Percentiles rank a stretch among this genome's conserved stretches.
Evolutionary conservation across 2,888 invertebrate genomes (phyloP).

Genomic region (Pogonocherus hispidulus): DNA sequence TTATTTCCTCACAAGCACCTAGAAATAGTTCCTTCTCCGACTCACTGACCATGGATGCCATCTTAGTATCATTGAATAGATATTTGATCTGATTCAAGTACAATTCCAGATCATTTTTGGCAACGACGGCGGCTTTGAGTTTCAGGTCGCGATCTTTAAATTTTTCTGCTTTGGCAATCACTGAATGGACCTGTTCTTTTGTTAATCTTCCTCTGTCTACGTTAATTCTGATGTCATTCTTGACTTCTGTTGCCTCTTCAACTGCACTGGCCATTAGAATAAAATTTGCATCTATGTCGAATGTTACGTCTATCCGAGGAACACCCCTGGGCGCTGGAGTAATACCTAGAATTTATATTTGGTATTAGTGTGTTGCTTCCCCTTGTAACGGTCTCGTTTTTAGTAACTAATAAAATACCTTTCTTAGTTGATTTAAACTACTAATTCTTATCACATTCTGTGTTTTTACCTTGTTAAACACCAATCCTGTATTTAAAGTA

Average conservation of each 20-base stretch:
- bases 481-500: no score
- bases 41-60: slow-evolving; percentile 73
- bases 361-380: no score
- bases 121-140: slow-evolving; percentile 70
- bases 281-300: slow-evolving; percentile 76
- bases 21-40: slow-evolving; percentile 66
- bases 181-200: slow-evolving; percentile 76
- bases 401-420: no score
- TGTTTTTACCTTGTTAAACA: no score
- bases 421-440: no score
- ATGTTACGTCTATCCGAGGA: slow-evolving; percentile 73
- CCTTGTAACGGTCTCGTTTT: no score
- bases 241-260: slow-evolving; percentile 74
- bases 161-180: slow-evolving; percentile 72
- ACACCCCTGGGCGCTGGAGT: slow-evolving; percentile 75
- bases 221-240: slow-evolving; percentile 73
- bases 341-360: slow-evolving; percentile 68
- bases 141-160: slow-evolving; percentile 72
- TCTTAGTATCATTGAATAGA: slow-evolving; percentile 55
- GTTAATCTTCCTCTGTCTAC: slow-evolving; percentile 76
- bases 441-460: no score
- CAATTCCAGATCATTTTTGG: slow-evolving; percentile 70
- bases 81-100: slow-evolving; percentile 59
- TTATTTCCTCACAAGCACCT: slow-evolving; percentile 71
- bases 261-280: slow-evolving; percentile 74